These are phyloP conservation scores for Oxyruncus cristatus DNA, from an alignment of 2,113 vertebrate genomes.

Conservation along the genomic window DNA sequence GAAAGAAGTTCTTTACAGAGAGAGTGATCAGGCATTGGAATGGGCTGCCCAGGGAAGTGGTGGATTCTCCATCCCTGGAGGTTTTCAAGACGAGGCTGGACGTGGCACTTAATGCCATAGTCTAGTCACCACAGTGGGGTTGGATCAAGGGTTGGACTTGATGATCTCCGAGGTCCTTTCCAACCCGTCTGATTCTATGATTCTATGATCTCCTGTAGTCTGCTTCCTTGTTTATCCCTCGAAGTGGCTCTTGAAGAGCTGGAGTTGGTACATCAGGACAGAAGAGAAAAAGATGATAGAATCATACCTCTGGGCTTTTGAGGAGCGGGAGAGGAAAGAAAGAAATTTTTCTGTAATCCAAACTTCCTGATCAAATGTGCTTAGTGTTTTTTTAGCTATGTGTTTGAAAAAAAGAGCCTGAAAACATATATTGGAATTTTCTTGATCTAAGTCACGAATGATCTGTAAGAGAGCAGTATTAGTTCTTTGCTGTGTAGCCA, in stretches of 20 bases:
- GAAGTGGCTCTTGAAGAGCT: not conserved
- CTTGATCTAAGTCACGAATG: not conserved
- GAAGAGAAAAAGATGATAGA: not conserved
- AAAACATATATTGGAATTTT: not conserved
- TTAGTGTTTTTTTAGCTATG: not conserved
- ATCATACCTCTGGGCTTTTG: not conserved
- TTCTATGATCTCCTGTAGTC: no score
- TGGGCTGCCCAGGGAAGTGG: no score
- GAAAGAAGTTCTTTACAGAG: no score
- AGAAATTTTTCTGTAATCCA: not conserved
- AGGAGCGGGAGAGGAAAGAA: not conserved
- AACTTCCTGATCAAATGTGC: not conserved
- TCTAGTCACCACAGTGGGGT: no score
- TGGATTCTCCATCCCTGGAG: no score
- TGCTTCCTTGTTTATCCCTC: not conserved
- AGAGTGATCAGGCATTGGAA: no score
- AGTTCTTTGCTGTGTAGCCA: not conserved
- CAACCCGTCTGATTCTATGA: no score
- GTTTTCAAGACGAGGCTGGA: no score
- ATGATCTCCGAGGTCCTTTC: no score
- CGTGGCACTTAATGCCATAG: no score
- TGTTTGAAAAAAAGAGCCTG: not conserved
- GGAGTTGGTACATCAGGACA: not conserved
- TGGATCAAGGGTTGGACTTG: no score
- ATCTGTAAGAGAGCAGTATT: not conserved